phyloP scores from a whole-genome alignment of 2,797 vertebrate species.

The Argya squamiceps region DNA sequence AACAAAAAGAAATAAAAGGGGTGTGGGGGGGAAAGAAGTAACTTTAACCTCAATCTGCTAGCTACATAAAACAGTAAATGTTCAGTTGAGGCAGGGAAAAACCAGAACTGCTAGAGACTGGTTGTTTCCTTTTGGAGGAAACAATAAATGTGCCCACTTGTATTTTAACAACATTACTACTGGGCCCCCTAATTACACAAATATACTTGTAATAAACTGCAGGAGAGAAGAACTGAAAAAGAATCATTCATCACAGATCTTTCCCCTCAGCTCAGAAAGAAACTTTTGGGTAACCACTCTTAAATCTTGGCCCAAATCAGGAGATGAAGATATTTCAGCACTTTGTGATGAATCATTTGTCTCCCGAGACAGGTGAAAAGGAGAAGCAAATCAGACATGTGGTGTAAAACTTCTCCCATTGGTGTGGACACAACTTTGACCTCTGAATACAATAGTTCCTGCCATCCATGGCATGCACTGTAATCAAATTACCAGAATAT shows the following conservation, averaged over 20 bases:
- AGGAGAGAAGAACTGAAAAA: conserved; percentile 35
- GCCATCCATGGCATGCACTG: not conserved
- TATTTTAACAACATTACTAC: conserved; percentile 78
- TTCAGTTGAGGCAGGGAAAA: conserved; percentile 83
- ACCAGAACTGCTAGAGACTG: conserved; percentile 73
- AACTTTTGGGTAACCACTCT: not conserved
- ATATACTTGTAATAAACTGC: conserved; percentile 70
- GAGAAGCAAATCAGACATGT: not conserved
- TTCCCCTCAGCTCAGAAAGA: not conserved
- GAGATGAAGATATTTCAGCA: conserved; percentile 18
- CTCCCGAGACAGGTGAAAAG: conserved; percentile 35
- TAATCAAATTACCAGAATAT: not conserved
- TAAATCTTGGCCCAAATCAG: not conserved
- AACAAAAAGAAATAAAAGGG: not conserved
- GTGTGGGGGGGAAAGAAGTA: not conserved
- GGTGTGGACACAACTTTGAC: not conserved
- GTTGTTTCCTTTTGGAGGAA: conserved; percentile 92
- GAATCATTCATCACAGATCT: not conserved
- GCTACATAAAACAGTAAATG: conserved; percentile 75
- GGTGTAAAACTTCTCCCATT: not conserved
- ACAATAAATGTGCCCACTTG: conserved; percentile 86
- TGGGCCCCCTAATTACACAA: conserved; percentile 81
- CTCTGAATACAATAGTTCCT: not conserved
- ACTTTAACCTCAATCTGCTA: conserved; percentile 63
- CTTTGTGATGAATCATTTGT: not conserved